These are phyloP conservation scores for Tarsius wallacei DNA, from an alignment of 2,797 vertebrate species.

Conservation along the genomic window DNA sequence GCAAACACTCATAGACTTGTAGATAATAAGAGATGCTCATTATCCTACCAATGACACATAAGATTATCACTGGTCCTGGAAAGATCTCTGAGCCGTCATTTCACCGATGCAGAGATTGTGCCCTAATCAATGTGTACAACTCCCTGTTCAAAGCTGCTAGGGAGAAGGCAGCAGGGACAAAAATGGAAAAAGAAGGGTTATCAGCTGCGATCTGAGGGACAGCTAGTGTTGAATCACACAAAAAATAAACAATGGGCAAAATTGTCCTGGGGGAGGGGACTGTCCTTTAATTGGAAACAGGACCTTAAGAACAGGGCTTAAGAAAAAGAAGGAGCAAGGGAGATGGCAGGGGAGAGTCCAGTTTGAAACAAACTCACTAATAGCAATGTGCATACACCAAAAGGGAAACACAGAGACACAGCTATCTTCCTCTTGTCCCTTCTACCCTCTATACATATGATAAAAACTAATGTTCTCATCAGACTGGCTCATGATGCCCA, in stretches of 20 bases:
- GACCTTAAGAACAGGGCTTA: constrained; percentile 16
- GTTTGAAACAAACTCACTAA: constrained; percentile 56
- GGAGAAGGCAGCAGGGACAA: constrained; percentile 17
- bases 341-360: not conserved
- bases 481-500: constrained; percentile 36
- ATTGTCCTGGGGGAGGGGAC: not conserved
- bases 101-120: not conserved
- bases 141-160: constrained; percentile 40
- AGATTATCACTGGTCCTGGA: not conserved
- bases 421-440: not conserved
- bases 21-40: constrained; percentile 37
- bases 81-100: constrained; percentile 42
- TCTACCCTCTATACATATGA: not conserved
- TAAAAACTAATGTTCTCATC: constrained; percentile 26
- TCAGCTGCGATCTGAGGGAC: constrained; percentile 18
- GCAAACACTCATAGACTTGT: constrained; percentile 1
- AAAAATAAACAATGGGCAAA: constrained; percentile 57
- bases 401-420: constrained; percentile 46
- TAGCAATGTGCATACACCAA: constrained; percentile 27
- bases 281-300: constrained; percentile 62
- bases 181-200: constrained; percentile 36
- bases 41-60: not conserved
- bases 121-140: constrained; percentile 11
- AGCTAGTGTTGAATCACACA: constrained; percentile 47
- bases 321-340: constrained; percentile 26